Evolutionary conservation across 2,113 vertebrate genomes (phyloP).

Genomic region (chimpanzee (Pan troglodytes)): NHGRI_mPanTro3-v2.1_pri NC_072410.2:41783001-41783500

Average conservation of each 20-base stretch:
- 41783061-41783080: not conserved
- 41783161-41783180: not conserved
- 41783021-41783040: not conserved
- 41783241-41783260: conserved; percentile 18
- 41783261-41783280: not conserved
- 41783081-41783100: not conserved
- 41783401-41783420: not conserved
- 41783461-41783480: conserved; percentile 18
- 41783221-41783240: not conserved
- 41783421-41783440: conserved; percentile 5
- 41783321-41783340: not conserved
- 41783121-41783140: not conserved
- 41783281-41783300: not conserved
- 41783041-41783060: not conserved
- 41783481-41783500: not conserved
- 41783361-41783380: not conserved
- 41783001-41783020: not conserved
- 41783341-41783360: not conserved
- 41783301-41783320: not conserved
- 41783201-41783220: not conserved
- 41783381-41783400: conserved; percentile 23
- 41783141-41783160: not conserved
- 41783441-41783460: conserved; percentile 29
- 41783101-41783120: not conserved
- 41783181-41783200: not conserved